Percentiles rank a stretch among this genome's conserved stretches.
phyloP scores from a whole-genome alignment of 2,888 invertebrate genomes.

The Monochamus alternatus region DNA sequence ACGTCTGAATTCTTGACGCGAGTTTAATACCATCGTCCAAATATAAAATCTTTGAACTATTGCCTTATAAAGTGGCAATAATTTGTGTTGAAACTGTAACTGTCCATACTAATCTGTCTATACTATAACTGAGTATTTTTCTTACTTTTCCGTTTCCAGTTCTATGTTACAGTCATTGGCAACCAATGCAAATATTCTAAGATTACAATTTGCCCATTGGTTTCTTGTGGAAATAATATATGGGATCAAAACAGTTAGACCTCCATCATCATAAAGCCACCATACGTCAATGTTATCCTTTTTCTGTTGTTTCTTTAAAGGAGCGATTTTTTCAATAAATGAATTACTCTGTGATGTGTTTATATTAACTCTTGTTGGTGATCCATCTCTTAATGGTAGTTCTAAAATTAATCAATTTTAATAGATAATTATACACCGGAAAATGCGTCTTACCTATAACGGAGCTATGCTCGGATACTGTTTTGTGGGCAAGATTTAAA shows the following conservation, averaged over 20 bases:
- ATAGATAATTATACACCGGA: too few relatives aligned
- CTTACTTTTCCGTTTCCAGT: conserved; percentile 89
- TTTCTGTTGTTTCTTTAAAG: conserved; percentile 85
- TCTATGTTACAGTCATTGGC: conserved; percentile 85
- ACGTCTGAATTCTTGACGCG: too few relatives aligned
- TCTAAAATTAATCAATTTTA: too few relatives aligned
- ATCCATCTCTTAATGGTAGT: too few relatives aligned
- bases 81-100: too few relatives aligned
- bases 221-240: conserved; percentile 88
- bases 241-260: conserved; percentile 87
- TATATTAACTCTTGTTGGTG: too few relatives aligned
- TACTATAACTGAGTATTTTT: too few relatives aligned
- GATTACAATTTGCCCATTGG: conserved; percentile 84
- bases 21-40: too few relatives aligned
- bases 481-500: conserved; percentile 75
- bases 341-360: conserved; percentile 67
- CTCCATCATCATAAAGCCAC: conserved; percentile 97
- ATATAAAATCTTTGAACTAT: too few relatives aligned
- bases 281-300: conserved; percentile 92
- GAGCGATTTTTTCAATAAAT: conserved; percentile 79
- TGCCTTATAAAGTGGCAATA: too few relatives aligned
- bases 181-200: conserved; percentile 88
- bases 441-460: conserved; percentile 42
- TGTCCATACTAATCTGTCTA: too few relatives aligned
- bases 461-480: conserved; percentile 44